Base-by-base conservation (phyloP, 2,797 vertebrate genomes). In the Sebastes iracundus region DNA sequence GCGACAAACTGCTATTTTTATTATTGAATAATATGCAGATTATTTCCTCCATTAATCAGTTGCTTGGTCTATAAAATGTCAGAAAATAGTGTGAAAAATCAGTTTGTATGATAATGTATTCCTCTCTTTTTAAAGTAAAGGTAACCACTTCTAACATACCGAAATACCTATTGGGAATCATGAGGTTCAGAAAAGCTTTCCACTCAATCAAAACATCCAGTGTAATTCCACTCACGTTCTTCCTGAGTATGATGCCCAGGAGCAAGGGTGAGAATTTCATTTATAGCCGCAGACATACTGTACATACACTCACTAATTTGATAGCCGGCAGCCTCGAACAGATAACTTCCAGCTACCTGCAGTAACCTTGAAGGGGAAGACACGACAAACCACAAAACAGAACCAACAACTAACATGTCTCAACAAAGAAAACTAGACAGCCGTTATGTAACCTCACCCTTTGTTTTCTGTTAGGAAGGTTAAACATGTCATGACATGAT, bases 401-500 rank as follows among this genome's bases (percentile, higher is more conserved):
- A 25, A 32, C 11, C 16, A 6, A 53, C 46, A 60, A 27, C 25
- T 16, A 14, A 78, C 81, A 25, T 63, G 86, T 81, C 65, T 78
- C 4, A 71, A 87, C 79, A 83, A 80, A 74, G 6, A 74, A 38
- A 25, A 55, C 6, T 8, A 1, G 0, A 49, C 20, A 32, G 1
- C 4, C 52, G 35, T 84, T 72, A 12, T 18, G 80, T 69, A 80
- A 92, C 67, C 14, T 6, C 23, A 20, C 4, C 5, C 23, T 79
- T 89, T 67, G 64, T 82, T 87, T 82, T 85, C 46, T 84, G 61
- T 88, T 75, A 70, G 66, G 27, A 33, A 49, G 14, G 0, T 14
- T 16, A 9, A 82, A 80, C 91, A 14, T 88, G 90, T 79, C 72
- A 46, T 10, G 72, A 86, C 88, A 75, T 0, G 82, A 75, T 27